These are phyloP conservation scores for Drosophila buzzatii DNA, from an alignment of 2,888 invertebrate genomes.

Conservation along the genomic window DNA sequence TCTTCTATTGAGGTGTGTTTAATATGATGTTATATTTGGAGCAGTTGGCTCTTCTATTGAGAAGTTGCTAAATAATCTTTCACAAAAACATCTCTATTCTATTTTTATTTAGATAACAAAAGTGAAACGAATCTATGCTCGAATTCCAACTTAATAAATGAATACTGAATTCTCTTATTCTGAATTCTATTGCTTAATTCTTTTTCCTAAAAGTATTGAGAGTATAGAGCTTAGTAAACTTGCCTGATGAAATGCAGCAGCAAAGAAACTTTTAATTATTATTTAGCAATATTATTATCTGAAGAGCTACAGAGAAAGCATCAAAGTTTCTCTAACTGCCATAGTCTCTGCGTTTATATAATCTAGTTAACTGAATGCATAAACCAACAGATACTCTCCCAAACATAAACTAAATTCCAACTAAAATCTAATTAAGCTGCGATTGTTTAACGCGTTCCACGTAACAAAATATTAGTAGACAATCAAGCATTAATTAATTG, in stretches of 20 bases:
- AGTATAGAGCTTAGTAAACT: no score
- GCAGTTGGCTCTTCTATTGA: no score
- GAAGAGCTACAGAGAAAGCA: background rate
- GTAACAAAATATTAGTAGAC: background rate
- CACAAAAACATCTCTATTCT: no score
- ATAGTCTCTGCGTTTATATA: background rate
- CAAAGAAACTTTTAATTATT: background rate
- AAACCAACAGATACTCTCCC: background rate
- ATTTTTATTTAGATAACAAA: no score
- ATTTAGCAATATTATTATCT: background rate
- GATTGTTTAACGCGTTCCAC: background rate
- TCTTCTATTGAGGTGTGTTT: background rate
- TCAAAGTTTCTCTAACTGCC: no score
- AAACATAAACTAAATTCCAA: background rate
- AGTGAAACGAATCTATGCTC: no score
- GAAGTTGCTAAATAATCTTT: background rate
- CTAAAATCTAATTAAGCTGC: background rate
- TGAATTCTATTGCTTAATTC: no score
- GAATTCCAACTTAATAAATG: background rate
- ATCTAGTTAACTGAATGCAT: background rate
- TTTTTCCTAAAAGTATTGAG: no score
- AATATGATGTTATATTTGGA: background rate
- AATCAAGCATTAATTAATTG: slow-evolving; percentile 4
- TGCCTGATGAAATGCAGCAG: background rate
- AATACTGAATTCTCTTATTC: background rate